These are phyloP conservation scores for Tylochromis polylepis DNA, from an alignment of 2,113 vertebrate species.

Conservation along the genomic window DNA sequence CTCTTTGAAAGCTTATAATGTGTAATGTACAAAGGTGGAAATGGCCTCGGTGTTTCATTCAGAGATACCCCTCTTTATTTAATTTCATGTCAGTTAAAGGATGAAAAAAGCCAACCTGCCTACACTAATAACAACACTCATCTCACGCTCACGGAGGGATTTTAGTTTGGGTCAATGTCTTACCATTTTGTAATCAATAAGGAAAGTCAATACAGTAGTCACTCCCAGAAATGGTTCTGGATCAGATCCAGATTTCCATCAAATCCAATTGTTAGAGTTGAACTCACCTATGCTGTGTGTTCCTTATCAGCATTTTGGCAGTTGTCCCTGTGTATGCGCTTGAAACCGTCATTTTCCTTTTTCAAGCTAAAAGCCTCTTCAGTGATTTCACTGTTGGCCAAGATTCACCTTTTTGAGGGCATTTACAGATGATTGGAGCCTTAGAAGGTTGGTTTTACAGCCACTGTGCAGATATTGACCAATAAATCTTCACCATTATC, in stretches of 20 bases:
- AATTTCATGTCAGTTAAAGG: background rate
- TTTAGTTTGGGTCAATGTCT: background rate
- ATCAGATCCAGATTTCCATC: slow-evolving; percentile 1
- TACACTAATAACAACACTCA: background rate
- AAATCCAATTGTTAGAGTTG: background rate
- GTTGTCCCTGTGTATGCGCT: background rate
- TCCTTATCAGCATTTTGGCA: background rate
- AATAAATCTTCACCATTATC: slow-evolving; percentile 16
- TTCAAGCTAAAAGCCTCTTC: background rate
- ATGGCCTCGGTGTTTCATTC: background rate
- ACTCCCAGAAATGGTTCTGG: slow-evolving; percentile 18
- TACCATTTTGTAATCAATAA: slow-evolving; percentile 10
- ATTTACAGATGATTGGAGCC: background rate
- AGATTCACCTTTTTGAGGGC: background rate
- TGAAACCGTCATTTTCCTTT: background rate
- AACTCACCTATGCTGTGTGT: background rate
- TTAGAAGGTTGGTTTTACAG: background rate
- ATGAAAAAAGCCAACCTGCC: background rate
- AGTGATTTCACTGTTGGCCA: background rate
- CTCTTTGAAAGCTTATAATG: background rate
- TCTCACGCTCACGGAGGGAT: background rate
- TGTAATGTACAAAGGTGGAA: background rate
- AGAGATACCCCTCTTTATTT: background rate
- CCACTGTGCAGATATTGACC: background rate
- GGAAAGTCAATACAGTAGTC: background rate